A percentile compares a stretch with the other conserved stretches of the same genome.
Evolutionary conservation across 2,113 vertebrate genomes (phyloP).

Genomic region (Petaurus breviceps): DNA sequence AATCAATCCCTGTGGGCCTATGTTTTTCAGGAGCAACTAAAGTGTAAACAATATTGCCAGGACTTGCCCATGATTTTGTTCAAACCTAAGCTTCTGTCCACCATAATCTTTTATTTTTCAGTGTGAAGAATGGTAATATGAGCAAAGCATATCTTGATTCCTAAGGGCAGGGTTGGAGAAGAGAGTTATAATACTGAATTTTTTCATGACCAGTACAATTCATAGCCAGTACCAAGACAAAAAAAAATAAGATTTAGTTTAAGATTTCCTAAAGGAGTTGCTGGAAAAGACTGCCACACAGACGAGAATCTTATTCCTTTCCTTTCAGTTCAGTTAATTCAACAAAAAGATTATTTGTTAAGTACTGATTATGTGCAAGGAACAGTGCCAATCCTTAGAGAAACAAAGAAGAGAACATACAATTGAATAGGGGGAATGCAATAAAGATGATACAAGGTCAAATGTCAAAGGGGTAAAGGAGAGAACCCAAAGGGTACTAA

Average conservation of each 20-base stretch:
- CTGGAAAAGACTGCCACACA: background rate
- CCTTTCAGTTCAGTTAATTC: background rate
- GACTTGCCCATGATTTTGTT: background rate
- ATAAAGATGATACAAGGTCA: background rate
- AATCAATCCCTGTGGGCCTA: background rate
- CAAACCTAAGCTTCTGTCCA: background rate
- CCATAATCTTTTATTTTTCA: slow-evolving; percentile 50
- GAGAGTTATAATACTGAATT: slow-evolving; percentile 35
- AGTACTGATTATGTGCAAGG: background rate
- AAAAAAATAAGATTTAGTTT: slow-evolving; percentile 11
- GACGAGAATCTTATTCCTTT: background rate
- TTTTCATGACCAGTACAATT: slow-evolving; percentile 41
- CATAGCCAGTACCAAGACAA: background rate
- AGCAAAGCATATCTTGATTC: slow-evolving; percentile 26
- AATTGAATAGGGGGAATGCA: background rate
- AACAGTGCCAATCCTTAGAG: background rate
- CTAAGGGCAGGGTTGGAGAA: background rate
- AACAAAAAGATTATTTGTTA: background rate
- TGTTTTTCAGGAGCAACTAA: background rate
- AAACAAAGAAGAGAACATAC: background rate
- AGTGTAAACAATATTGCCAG: background rate
- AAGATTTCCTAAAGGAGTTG: slow-evolving; percentile 39
- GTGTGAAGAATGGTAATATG: background rate
- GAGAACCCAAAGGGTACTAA: background rate
- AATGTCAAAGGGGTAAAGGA: background rate